These are phyloP conservation scores for Sclerodermus sp. DNA, from an alignment of 2,888 invertebrate species.

Conservation along the genomic window DNA sequence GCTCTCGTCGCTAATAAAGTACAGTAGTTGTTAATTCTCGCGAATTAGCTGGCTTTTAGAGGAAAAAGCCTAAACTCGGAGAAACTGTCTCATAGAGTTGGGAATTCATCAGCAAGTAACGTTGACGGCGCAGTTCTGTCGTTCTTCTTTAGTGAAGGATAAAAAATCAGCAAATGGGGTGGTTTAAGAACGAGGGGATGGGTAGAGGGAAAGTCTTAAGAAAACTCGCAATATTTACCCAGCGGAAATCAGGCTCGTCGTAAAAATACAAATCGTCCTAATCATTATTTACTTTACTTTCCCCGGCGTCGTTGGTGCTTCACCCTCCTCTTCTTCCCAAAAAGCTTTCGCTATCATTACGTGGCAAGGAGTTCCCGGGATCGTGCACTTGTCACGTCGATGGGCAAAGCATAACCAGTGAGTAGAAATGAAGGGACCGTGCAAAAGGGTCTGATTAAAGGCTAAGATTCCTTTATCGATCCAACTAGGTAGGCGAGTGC, in stretches of 20 bases:
- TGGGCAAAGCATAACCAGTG: neutral
- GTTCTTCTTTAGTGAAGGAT: neutral
- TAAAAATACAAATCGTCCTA: slow-evolving; percentile 54
- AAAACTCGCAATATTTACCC: slow-evolving; percentile 54
- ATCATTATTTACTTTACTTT: slow-evolving; percentile 53
- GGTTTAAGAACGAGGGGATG: neutral
- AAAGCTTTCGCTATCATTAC: too few species aligned
- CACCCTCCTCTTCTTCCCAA: too few species aligned
- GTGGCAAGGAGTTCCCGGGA: too few species aligned
- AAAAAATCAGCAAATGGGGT: slow-evolving; percentile 17
- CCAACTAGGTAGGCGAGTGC: slow-evolving; percentile 17
- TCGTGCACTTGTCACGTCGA: too few species aligned
- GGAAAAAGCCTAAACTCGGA: too few species aligned
- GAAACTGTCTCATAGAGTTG: too few species aligned
- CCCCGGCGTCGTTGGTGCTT: slow-evolving; percentile 20
- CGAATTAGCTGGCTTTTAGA: too few species aligned
- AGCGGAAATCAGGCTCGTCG: slow-evolving; percentile 51
- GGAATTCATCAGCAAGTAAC: too few species aligned
- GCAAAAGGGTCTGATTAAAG: slow-evolving; percentile 36
- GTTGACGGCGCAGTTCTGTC: neutral
- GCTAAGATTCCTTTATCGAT: slow-evolving; percentile 22
- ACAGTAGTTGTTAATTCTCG: too few species aligned
- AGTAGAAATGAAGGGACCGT: slow-evolving; percentile 12
- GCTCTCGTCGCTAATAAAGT: too few species aligned
- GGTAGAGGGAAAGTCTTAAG: slow-evolving; percentile 36